Percentiles rank a stretch among this genome's conserved stretches.
Conservation (phyloP, 2,113 vertebrate genomes). For the Equus przewalskii region DNA sequence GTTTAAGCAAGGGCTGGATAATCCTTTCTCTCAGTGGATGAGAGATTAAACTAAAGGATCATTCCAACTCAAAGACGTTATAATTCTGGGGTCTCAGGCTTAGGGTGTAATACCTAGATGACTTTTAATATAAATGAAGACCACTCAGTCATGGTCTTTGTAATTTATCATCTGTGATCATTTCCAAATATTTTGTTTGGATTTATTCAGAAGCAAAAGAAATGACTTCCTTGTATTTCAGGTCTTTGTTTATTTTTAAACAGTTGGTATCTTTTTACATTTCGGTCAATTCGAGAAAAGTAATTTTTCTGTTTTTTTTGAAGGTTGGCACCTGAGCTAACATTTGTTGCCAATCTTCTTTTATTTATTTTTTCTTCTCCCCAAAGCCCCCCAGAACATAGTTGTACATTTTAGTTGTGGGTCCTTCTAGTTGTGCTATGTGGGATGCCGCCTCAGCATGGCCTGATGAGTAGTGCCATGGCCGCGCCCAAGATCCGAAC, state of each 20-base stretch:
- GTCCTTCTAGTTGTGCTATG: too few relatives aligned
- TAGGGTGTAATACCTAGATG: background rate
- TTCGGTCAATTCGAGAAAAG: background rate
- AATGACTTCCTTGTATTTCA: background rate
- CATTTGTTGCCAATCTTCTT: too few relatives aligned
- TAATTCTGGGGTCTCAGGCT: background rate
- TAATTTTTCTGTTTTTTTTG: too few relatives aligned
- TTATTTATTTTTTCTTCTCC: too few relatives aligned
- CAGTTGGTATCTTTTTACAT: background rate
- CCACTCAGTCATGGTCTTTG: background rate
- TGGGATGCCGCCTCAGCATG: too few relatives aligned
- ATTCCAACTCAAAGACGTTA: conserved; percentile 9
- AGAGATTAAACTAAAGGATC: conserved; percentile 1
- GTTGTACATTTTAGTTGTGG: too few relatives aligned
- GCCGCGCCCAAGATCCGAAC: too few relatives aligned
- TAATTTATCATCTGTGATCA: background rate
- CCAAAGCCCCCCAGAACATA: too few relatives aligned
- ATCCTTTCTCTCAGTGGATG: background rate
- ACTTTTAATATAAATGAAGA: conserved; percentile 40
- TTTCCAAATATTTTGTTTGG: conserved; percentile 37
- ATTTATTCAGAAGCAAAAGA: conserved; percentile 33
- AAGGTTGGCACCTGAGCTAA: too few relatives aligned
- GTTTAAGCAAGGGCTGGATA: background rate
- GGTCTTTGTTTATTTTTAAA: background rate
- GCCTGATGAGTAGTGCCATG: too few relatives aligned